These are phyloP conservation scores for Lepidurus arcticus DNA, from an alignment of 1,140 invertebrate genomes.

Conservation along the genomic window DNA sequence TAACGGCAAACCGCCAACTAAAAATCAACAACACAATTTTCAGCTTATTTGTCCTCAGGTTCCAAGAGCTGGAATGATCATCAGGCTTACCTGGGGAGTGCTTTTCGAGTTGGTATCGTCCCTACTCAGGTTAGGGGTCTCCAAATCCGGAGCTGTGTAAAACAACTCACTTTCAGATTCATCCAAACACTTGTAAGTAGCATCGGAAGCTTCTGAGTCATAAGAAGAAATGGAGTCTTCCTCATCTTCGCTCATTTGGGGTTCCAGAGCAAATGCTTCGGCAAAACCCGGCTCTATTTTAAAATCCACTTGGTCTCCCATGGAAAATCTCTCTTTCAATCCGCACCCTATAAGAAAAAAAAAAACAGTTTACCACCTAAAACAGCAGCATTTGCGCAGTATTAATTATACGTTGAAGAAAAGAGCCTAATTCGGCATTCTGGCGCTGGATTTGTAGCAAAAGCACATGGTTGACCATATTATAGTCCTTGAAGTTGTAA, in stretches of 20 bases:
- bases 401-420: constrained; percentile 8
- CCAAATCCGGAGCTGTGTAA: neutral
- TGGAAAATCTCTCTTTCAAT: constrained; percentile 3
- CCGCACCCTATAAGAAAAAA: neutral
- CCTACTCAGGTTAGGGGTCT: neutral
- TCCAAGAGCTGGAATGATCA: neutral
- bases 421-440: constrained; percentile 26
- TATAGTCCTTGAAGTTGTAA: constrained; percentile 43
- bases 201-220: constrained; percentile 27
- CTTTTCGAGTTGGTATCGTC: neutral
- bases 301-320: neutral
- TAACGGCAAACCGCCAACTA: neutral
- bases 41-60: neutral
- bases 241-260: neutral
- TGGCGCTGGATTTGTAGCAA: constrained; percentile 42
- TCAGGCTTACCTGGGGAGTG: neutral
- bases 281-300: neutral
- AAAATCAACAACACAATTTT: neutral
- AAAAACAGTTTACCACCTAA: neutral
- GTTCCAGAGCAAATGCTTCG: neutral
- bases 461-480: constrained; percentile 43
- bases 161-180: neutral
- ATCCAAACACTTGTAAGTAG: constrained; percentile 2
- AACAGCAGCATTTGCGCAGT: neutral
- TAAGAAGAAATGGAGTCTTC: constrained; percentile 26